Base-by-base conservation (phyloP, 2,797 vertebrate species). In the Cossypha heuglini region DNA sequence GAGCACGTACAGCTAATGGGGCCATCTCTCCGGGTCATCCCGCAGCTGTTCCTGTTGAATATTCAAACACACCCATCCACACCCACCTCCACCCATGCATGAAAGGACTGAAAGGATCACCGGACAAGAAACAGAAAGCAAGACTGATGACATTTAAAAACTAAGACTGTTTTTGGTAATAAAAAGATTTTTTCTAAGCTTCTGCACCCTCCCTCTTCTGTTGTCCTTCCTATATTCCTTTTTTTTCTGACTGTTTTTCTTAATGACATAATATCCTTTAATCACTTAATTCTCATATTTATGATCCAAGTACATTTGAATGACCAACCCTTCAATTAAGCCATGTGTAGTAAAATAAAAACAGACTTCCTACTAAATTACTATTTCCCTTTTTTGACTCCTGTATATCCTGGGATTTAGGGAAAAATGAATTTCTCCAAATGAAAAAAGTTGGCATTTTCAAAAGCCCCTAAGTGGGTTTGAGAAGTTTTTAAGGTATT, bases 1-100 rank as follows among this genome's bases (percentile, higher is more conserved):
- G 83, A 90, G 94, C 95, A 96, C 79, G 58, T 94, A 94, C 72
- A 90, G 76, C 94, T 93, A 91, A 68, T 6, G 85, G 91, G 96
- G 94, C 96, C 95, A 96, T 97, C 96, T 93, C 94, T 66, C 77
- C 7, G 93, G 96, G 96, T 97, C 96, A 97, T 83, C 71, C 94
- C 93, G 88, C 96, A 96, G 96, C 94, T 96, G 94, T 96, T 97
- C 96, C 96, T 95, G 96, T 94, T 90, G 46, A 81, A 87, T 86
- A 93, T 57, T 90, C 91, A 94, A 75, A 83, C 92, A 95, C 95
- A 81, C 89, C 89, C 95, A 95, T 25, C 77, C 90, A 79, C 78
- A 90, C 80, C 93, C 88, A 94, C 86, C 94, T 94, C 91, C 95
- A 88, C 94, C 93, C 93, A 64, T 40, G 74, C 74, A 90, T 84